These are phyloP conservation scores for Sanderia malayensis DNA, from an alignment of 30 jellyfish, hydroid and myxozoan genomes.

Conservation along the genomic window DNA sequence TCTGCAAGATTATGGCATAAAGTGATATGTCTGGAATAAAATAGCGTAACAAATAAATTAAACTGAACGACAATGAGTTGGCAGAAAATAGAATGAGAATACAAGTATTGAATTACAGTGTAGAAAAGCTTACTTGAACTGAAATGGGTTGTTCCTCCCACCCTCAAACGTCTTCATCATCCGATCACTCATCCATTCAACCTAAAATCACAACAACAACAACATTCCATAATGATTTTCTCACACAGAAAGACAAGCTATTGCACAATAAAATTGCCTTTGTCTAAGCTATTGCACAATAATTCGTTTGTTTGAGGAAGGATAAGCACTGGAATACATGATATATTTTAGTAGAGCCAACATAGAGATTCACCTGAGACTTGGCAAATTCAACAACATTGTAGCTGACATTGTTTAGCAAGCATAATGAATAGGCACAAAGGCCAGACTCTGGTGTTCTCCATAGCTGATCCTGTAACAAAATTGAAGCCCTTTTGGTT, in stretches of 20 bases:
- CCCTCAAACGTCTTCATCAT: constrained; percentile 97
- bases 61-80: no score
- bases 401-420: constrained; percentile 86
- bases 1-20: constrained; percentile 87
- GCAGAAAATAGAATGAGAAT: no score
- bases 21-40: constrained; percentile 62
- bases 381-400: constrained; percentile 94
- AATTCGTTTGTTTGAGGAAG: no score
- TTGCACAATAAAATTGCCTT: no score
- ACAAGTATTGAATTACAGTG: no score
- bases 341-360: no score
- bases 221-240: no score
- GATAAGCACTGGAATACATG: no score
- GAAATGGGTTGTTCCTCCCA: constrained; percentile 82
- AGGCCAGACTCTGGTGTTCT: constrained; percentile 87
- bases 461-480: constrained; percentile 91
- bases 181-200: constrained; percentile 98
- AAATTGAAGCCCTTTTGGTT: no score
- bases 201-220: constrained; percentile 49
- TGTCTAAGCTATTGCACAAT: no score
- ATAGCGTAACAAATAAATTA: no score
- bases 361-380: constrained; percentile 60
- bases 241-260: no score
- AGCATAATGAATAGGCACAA: constrained; percentile 81
- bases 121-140: constrained; percentile 75